Conservation (phyloP, 2,888 invertebrate species). For the Epistrophella euchroma region DNA sequence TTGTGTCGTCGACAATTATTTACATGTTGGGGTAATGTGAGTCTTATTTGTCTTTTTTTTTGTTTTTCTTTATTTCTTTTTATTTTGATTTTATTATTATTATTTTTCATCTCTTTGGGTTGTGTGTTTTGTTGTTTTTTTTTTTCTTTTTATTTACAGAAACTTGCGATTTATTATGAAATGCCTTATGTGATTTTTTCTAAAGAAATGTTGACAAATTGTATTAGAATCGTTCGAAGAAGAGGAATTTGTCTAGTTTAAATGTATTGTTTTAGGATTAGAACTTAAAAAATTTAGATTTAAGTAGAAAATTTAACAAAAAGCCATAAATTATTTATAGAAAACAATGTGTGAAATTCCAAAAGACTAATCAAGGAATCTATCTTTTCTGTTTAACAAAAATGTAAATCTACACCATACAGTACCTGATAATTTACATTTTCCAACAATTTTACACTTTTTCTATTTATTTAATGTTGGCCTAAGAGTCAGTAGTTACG, state of each 20-base stretch:
- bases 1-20: conserved; percentile 77
- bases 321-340: not conserved
- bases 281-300: not conserved
- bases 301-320: not conserved
- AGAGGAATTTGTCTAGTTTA: not conserved
- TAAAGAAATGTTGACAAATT: conserved; percentile 30
- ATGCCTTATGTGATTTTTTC: conserved; percentile 27
- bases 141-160: conserved; percentile 7
- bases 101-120: conserved; percentile 38
- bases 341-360: not conserved
- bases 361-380: not conserved
- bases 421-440: no score
- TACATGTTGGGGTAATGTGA: conserved; percentile 73
- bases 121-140: not conserved
- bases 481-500: no score
- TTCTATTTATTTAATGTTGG: no score
- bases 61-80: conserved; percentile 41
- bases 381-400: no score
- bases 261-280: conserved; percentile 6
- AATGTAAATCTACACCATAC: no score
- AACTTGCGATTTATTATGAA: conserved; percentile 14
- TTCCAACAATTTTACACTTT: no score
- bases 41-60: conserved; percentile 57
- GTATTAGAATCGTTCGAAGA: not conserved
- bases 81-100: conserved; percentile 33